A percentile compares a stretch with the other conserved stretches of the same genome.
Evolutionary conservation across 2,888 invertebrate genomes (phyloP).

Genomic region (Lamellibrachia satsuma): DNA sequence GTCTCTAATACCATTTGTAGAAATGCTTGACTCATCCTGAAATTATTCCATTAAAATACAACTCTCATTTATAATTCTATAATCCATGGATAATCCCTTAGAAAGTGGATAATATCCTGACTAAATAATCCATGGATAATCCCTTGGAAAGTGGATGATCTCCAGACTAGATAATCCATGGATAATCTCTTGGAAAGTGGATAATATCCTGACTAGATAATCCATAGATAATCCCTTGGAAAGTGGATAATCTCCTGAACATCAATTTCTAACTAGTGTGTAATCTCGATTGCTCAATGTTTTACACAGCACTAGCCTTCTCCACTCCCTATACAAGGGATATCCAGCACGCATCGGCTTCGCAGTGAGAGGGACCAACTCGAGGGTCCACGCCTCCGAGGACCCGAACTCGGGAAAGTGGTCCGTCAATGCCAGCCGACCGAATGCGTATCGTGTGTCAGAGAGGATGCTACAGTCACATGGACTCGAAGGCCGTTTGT

Average conservation of each 20-base stretch:
- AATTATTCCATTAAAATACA: too few relatives aligned
- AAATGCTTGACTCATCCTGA: too few relatives aligned
- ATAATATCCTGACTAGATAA: not conserved
- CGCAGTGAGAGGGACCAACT: constrained; percentile 10
- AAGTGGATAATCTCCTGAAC: not conserved
- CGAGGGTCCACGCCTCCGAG: not conserved
- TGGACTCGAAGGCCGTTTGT: constrained; percentile 21
- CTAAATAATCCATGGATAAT: not conserved
- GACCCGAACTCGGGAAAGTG: constrained; percentile 21
- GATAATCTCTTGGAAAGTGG: not conserved
- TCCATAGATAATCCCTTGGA: not conserved
- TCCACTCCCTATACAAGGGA: constrained; percentile 14
- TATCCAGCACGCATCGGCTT: constrained; percentile 27
- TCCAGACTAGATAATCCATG: not conserved
- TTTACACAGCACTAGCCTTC: not conserved
- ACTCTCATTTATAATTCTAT: too few relatives aligned
- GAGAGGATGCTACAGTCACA: not conserved
- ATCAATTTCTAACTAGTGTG: not conserved
- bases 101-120: not conserved
- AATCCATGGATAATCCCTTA: not conserved
- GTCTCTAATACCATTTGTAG: too few relatives aligned
- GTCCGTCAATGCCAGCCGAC: not conserved
- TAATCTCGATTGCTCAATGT: not conserved
- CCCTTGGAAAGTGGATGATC: not conserved
- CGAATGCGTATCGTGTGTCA: constrained; percentile 26